Base-by-base conservation (phyloP, 1,140 invertebrate genomes). In the Aricia agestis region DNA sequence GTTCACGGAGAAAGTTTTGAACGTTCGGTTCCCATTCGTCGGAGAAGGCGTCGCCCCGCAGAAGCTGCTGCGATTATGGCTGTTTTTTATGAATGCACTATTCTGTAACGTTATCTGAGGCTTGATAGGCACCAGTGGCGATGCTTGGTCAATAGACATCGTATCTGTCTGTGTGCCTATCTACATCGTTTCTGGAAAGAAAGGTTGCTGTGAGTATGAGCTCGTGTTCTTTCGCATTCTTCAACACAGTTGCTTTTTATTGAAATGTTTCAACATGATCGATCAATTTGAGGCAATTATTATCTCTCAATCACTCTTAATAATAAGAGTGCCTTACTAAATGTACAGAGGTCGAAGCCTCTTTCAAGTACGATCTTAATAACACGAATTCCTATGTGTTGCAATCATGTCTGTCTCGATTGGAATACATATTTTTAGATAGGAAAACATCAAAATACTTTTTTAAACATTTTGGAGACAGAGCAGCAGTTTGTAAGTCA, bases 91-190 rank as follows among this genome's bases (percentile, higher is more conserved):
- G 74, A 92, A 92, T 32, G 90, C 83, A 78, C 85, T 87, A 79
- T 92, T 92, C 78, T 91, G 89, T 61, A 92, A 78, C 45, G 89
- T 74, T 59, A 91, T 86, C 83, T 92, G 92, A 52, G 92, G 92
- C 76, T 92, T 92, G 76, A 92, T 92, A 19, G 92, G 90, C 83
- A 92, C 91, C 70, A 92, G 76, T 72, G 92, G 89, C 58, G 92
- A 91, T 69, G 90, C 88, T 82, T 92, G 90, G 80, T 92, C 89
- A 83, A 92, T 85, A 78, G 91, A 92, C 92, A 92, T 92, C 81
- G 81, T 92, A 88, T 80, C 81, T 78, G 76, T 84, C 84, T 75
- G 68, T 72, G 81, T 80, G 78, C 79, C 82, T 84, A 88, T 89
- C 87, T 87, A 89, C 86, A 92, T 90, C 87, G 89, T 90, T 80